Evolutionary conservation across 1,140 invertebrate genomes (phyloP).

Genomic region (Neodiprion virginianus): DNA sequence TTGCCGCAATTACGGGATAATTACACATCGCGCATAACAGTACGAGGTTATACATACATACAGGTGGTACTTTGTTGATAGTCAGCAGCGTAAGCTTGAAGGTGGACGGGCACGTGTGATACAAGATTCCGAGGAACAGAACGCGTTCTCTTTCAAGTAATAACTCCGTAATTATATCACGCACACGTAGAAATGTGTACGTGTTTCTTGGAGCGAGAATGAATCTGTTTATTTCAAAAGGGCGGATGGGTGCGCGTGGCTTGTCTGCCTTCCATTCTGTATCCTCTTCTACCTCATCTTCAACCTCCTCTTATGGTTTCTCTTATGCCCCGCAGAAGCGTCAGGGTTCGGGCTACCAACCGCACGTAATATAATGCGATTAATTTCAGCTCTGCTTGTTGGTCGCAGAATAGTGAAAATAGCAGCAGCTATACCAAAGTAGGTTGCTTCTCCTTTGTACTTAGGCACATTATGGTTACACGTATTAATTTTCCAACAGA

Average conservation of each 20-base stretch:
- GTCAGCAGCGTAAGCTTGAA: too few relatives aligned
- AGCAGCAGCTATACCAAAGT: slow-evolving; percentile 1
- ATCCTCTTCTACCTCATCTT: neutral
- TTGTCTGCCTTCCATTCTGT: neutral
- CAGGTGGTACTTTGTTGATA: too few relatives aligned
- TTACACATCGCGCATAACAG: too few relatives aligned
- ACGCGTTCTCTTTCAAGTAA: neutral
- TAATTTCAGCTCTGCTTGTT: slow-evolving; percentile 7
- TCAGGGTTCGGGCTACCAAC: neutral
- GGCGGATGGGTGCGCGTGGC: neutral
- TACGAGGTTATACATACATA: too few relatives aligned
- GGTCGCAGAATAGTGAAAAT: slow-evolving; percentile 9
- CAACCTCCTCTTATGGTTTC: neutral
- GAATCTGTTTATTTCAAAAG: neutral
- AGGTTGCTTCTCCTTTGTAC: slow-evolving; percentile 1
- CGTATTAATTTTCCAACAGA: neutral
- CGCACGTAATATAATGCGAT: slow-evolving; percentile 15
- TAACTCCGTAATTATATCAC: slow-evolving; percentile 1
- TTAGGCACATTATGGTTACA: neutral
- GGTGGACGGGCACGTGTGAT: too few relatives aligned
- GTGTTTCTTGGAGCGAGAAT: neutral
- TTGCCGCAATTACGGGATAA: too few relatives aligned
- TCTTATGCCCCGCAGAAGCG: neutral
- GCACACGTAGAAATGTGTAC: neutral
- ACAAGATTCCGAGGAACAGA: too few relatives aligned